Conservation (phyloP, 1,140 invertebrate genomes). For the Drosophila grimshawi region DNA sequence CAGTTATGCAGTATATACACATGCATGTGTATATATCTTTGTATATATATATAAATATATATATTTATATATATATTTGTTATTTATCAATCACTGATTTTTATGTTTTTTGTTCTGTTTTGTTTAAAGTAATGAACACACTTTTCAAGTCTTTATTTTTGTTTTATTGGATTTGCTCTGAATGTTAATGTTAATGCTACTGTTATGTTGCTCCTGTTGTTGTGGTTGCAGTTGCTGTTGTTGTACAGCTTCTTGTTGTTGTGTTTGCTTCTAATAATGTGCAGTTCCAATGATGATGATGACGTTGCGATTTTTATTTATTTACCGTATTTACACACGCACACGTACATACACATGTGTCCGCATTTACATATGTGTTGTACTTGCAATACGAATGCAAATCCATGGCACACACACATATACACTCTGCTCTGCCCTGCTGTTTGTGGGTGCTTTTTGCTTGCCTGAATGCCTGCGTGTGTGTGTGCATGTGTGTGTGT, state of each 20-base stretch:
- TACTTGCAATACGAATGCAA: constrained; percentile 35
- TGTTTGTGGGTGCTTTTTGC: background rate
- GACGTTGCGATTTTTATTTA: constrained; percentile 30
- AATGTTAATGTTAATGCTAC: constrained; percentile 41
- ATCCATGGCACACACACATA: constrained; percentile 42
- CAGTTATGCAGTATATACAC: constrained; percentile 1
- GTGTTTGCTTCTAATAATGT: constrained; percentile 9
- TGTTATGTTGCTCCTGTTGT: constrained; percentile 31
- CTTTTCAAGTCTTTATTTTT: constrained; percentile 74
- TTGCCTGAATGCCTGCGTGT: background rate
- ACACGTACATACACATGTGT: constrained; percentile 3
- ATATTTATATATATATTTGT: constrained; percentile 40
- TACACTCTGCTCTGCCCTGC: background rate
- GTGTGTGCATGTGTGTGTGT: background rate
- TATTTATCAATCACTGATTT: constrained; percentile 21
- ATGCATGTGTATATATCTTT: constrained; percentile 30
- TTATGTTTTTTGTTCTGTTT: constrained; percentile 33
- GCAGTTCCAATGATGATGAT: constrained; percentile 26
- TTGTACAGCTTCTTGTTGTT: constrained; percentile 20
- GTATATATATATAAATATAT: constrained; percentile 31
- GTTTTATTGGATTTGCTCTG: constrained; percentile 51
- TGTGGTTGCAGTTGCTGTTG: constrained; percentile 28
- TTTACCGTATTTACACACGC: constrained; percentile 26
- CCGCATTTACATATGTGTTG: background rate
- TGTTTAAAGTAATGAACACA: constrained; percentile 79